Base-by-base conservation (phyloP, 2,797 vertebrate species). In the Delichon dasypus region DNA sequence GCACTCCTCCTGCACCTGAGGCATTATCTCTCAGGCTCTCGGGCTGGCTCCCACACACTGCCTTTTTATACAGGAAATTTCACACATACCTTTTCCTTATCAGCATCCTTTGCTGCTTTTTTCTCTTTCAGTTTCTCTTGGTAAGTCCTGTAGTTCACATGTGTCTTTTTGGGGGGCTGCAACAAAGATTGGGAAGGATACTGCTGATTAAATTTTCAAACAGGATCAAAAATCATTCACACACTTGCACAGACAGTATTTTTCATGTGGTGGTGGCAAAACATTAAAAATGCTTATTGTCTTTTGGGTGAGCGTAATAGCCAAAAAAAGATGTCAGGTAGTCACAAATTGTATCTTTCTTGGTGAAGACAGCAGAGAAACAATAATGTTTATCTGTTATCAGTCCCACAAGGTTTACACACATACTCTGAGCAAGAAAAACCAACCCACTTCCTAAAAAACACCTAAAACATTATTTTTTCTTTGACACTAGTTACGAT, bases 91-190 rank as follows among this genome's bases (percentile, higher is more conserved):
- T 74, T 90, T 76, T 95, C 96, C 48, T 91, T 96, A 62, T 98
- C 98, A 60, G 98, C 98, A 54, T 97, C 98, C 53, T 95, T 97
- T 1, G 80, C 97, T 88, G 94, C 58, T 91, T 98, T 98, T 93
- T 98, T 98, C 57, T 98, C 98, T 97, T 98, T 98, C 89, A 98
- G 97, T 88, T 98, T 98, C 91, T 99, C 96, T 96, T 99, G 99
- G 67, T 98, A 98, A 68, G 58, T 65, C 98, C 98, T 99, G 97
- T 99, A 99, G 97, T 99, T 99, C 55, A 99, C 32, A 2, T 98
- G 98, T 42, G 97, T 96, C 67, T 98, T 99, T 97, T 98, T 99
- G 4, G 98, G 98, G 72, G 99, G 98, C 99, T 99, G 93, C 75
- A 97, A 93, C 18, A 68, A 93, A 94, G 53, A 90, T 85, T 40